A percentile compares a stretch with the other conserved stretches of the same genome.
Evolutionary conservation across 2,113 vertebrate genomes (phyloP).

Genomic region (Pyrgilauda ruficollis): DNA sequence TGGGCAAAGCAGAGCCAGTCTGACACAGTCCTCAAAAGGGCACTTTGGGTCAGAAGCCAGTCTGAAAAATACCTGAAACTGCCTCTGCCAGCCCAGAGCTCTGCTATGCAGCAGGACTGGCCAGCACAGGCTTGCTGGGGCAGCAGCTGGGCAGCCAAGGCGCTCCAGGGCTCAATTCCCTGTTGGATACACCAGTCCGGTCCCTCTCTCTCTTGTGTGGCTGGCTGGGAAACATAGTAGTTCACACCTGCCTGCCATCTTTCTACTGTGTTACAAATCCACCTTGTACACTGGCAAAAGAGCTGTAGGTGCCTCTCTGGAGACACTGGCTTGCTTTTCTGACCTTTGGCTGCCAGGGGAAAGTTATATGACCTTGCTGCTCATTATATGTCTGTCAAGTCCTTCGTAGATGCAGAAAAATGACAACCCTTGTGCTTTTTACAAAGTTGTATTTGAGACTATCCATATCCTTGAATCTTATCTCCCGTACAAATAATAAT

Average conservation of each 20-base stretch:
- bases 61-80: background rate
- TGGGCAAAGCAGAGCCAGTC: background rate
- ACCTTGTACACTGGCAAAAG: background rate
- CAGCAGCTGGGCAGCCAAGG: background rate
- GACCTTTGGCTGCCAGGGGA: background rate
- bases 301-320: background rate
- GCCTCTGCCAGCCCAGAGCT: background rate
- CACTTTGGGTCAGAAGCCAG: background rate
- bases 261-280: background rate
- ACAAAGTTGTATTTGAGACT: background rate
- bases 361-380: background rate
- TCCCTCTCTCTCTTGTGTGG: background rate
- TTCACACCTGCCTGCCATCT: background rate
- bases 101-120: background rate
- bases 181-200: background rate
- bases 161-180: background rate
- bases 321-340: background rate
- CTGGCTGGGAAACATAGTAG: background rate
- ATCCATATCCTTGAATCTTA: background rate
- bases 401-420: background rate
- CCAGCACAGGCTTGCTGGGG: fast-evolving
- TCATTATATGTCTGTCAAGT: background rate
- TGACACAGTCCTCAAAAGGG: background rate
- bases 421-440: background rate
- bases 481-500: background rate